Conservation (phyloP, 2,888 invertebrate species). For the Lacanobia oleracea region DNA sequence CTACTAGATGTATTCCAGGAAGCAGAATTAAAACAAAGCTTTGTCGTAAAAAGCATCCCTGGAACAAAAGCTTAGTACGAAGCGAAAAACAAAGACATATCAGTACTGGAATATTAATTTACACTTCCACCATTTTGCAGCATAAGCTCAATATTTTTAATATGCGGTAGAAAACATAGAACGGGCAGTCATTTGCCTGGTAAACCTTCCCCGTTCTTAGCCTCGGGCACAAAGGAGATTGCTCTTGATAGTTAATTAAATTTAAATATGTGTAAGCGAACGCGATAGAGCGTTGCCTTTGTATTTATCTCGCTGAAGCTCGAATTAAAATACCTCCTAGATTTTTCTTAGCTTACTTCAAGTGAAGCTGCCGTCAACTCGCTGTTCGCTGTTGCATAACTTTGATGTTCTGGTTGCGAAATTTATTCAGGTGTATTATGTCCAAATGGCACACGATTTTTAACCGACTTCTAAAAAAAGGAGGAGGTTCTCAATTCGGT, state of each 20-base stretch:
- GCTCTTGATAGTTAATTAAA: constrained; percentile 87
- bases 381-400: constrained; percentile 9
- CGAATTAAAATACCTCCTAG: constrained; percentile 55
- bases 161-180: constrained; percentile 70
- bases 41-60: constrained; percentile 1
- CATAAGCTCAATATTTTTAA: constrained; percentile 73
- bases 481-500: no score
- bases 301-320: constrained; percentile 63
- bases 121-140: constrained; percentile 70
- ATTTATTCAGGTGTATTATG: constrained; percentile 4
- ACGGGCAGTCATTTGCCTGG: constrained; percentile 75
- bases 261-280: constrained; percentile 77
- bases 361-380: constrained; percentile 8
- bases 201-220: constrained; percentile 76
- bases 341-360: constrained; percentile 57
- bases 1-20: neutral
- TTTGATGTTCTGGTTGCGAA: constrained; percentile 22
- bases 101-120: constrained; percentile 76
- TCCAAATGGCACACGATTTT: neutral
- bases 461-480: no score
- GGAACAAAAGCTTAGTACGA: neutral
- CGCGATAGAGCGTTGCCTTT: constrained; percentile 66
- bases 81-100: constrained; percentile 13
- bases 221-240: constrained; percentile 80
- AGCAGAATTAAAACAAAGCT: constrained; percentile 2